Evolutionary conservation across 92 coral and sea anemone species (phyloP).

Genomic region (Bergia puertoricense): DNA sequence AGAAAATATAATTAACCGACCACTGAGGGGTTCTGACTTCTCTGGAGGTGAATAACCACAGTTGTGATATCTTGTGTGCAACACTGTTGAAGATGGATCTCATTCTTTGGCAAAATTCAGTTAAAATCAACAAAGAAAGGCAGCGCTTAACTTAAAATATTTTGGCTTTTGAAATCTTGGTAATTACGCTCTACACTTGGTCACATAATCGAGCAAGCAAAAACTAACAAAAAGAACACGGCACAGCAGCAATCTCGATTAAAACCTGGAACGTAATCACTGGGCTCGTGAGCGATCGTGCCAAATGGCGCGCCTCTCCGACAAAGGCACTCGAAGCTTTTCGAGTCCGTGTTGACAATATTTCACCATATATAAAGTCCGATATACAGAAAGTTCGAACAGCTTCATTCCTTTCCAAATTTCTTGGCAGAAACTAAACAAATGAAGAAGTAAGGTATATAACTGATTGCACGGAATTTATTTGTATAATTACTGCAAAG

Average conservation of each 20-base stretch:
- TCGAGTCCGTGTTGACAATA: slow-evolving; percentile 27
- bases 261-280: slow-evolving; percentile 7
- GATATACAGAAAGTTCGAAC: slow-evolving; percentile 15
- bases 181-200: not conserved
- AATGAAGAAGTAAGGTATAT: not conserved
- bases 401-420: not conserved
- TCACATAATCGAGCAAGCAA: slow-evolving; percentile 10
- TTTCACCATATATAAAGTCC: slow-evolving; percentile 14
- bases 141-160: not conserved
- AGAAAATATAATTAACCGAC: slow-evolving; percentile 13
- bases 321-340: not conserved
- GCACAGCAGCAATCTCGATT: not conserved
- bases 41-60: not conserved
- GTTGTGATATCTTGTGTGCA: not conserved
- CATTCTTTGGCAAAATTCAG: not conserved
- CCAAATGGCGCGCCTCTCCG: slow-evolving; percentile 14
- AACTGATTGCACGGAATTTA: not conserved
- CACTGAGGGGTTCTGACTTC: not conserved
- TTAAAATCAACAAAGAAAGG: not conserved
- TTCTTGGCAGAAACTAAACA: not conserved
- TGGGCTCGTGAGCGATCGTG: slow-evolving; percentile 11
- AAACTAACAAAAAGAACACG: slow-evolving; percentile 18
- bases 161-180: not conserved
- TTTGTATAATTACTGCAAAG: not conserved
- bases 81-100: not conserved